These are phyloP conservation scores for Notothenia rossii DNA, from an alignment of 2,113 vertebrate genomes.

Conservation along the genomic window DNA sequence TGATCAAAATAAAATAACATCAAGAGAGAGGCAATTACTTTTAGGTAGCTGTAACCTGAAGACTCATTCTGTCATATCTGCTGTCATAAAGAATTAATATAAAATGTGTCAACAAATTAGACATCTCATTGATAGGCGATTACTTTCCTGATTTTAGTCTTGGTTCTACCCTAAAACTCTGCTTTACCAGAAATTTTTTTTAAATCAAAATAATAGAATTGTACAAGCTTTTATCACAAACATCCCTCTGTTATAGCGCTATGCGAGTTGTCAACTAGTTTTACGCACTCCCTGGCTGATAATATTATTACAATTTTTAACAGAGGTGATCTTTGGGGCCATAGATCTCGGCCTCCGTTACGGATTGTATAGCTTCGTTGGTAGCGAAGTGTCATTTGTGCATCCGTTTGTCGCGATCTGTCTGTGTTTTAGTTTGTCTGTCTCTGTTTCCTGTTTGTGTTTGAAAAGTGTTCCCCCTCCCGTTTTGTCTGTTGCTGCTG, in stretches of 20 bases:
- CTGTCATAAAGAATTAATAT: not conserved
- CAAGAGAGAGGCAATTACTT: not conserved
- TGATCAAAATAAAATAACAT: not conserved
- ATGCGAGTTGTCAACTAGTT: not conserved
- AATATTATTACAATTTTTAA: not conserved
- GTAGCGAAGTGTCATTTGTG: too few species aligned
- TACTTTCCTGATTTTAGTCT: not conserved
- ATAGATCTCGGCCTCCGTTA: too few species aligned
- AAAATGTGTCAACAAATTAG: not conserved
- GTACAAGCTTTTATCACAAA: not conserved
- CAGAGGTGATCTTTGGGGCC: too few species aligned
- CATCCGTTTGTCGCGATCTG: too few species aligned
- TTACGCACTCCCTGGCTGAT: not conserved
- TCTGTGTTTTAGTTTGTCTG: too few species aligned
- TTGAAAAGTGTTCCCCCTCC: too few species aligned
- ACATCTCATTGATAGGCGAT: not conserved
- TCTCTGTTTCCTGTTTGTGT: too few species aligned
- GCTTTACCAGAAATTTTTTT: not conserved
- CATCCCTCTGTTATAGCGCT: not conserved
- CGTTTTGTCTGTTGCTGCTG: too few species aligned
- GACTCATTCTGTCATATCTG: not conserved
- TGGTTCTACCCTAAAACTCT: not conserved
- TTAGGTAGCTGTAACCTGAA: not conserved
- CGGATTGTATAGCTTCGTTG: too few species aligned
- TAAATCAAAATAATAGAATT: not conserved